These are phyloP conservation scores for Sebastes kiyomatsui DNA, from an alignment of 2,797 vertebrate species.

Conservation along the genomic window DNA sequence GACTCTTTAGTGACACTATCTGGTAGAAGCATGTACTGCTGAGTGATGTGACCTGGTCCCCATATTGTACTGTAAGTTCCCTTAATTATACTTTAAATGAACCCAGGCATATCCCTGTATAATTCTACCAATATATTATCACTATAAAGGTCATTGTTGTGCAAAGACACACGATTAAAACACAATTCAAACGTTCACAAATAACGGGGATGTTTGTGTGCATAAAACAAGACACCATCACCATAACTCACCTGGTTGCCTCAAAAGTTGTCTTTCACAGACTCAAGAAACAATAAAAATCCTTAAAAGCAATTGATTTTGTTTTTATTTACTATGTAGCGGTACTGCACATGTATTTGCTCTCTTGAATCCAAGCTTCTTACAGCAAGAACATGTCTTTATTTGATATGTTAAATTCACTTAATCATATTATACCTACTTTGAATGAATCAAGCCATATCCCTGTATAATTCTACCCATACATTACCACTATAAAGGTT, in stretches of 20 bases:
- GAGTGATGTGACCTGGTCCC: not conserved
- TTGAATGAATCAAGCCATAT: not conserved
- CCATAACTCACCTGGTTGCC: too few species aligned
- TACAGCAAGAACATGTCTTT: too few species aligned
- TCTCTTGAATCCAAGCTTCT: not conserved
- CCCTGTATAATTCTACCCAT: not conserved
- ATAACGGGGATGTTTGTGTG: too few species aligned
- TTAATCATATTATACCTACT: not conserved
- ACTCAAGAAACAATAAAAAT: not conserved
- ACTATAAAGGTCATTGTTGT: not conserved
- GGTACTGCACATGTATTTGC: not conserved
- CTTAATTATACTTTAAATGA: not conserved
- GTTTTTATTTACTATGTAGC: not conserved
- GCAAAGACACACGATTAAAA: not conserved
- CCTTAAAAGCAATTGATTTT: not conserved
- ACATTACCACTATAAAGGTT: too few species aligned
- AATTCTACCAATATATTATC: not conserved
- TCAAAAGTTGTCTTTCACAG: too few species aligned
- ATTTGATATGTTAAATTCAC: too few species aligned
- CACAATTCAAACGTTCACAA: too few species aligned
- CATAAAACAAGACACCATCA: too few species aligned
- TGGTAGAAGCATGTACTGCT: conserved; percentile 67
- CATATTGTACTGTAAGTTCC: not conserved
- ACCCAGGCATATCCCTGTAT: not conserved
- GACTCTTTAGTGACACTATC: conserved; percentile 70